These are phyloP conservation scores for Apodemus speciosus DNA, from an alignment of 2,113 vertebrate species.

Conservation along the genomic window DNA sequence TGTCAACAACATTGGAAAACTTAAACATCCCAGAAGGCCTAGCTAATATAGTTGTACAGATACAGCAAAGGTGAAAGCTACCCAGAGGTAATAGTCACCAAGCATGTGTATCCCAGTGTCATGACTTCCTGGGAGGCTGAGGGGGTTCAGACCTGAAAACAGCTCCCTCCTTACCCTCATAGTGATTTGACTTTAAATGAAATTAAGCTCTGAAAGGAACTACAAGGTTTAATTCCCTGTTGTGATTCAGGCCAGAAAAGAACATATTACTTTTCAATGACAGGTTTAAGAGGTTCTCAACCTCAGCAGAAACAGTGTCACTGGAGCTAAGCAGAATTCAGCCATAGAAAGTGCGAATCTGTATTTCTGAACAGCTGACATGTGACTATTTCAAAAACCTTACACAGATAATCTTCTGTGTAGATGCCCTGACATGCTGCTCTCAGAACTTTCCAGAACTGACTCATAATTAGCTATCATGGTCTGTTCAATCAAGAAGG, in stretches of 20 bases:
- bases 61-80: neutral
- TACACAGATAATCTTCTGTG: neutral
- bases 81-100: neutral
- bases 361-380: neutral
- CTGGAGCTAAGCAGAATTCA: neutral
- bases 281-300: constrained; percentile 2
- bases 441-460: neutral
- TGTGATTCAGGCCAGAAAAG: constrained; percentile 49
- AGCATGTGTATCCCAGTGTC: neutral
- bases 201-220: constrained; percentile 38
- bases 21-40: neutral
- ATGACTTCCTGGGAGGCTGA: neutral
- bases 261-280: neutral
- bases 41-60: neutral
- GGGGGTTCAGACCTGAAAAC: neutral
- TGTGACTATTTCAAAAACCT: neutral
- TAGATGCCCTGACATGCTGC: neutral
- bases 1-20: neutral
- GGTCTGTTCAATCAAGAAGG: neutral
- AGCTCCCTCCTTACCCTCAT: neutral
- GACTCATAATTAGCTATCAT: neutral
- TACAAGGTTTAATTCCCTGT: constrained; percentile 48
- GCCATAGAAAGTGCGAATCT: neutral
- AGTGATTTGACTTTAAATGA: constrained; percentile 33
- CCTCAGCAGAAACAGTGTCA: neutral